Conservation (phyloP, 2,113 vertebrate genomes). For the Colaptes auratus region DNA sequence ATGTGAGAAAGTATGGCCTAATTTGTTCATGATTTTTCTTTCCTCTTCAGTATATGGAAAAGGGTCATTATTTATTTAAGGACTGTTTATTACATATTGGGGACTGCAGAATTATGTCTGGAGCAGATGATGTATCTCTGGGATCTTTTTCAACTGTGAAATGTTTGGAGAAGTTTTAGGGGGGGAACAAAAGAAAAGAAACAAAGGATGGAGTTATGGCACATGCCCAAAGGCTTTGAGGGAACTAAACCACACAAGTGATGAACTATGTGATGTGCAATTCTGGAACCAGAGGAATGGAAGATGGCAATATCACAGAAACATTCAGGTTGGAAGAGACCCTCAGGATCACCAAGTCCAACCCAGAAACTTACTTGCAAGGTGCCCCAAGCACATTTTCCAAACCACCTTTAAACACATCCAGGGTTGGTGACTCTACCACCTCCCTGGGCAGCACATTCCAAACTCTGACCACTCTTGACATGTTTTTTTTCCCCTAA, state of each 20-base stretch:
- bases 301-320: not conserved
- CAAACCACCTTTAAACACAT: no score
- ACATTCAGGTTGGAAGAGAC: no score
- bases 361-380: no score
- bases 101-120: not conserved
- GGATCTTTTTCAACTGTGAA: not conserved
- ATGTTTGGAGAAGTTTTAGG: not conserved
- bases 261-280: not conserved
- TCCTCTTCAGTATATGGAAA: constrained; percentile 7
- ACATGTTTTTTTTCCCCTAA: no score
- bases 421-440: no score
- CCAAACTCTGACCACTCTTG: no score
- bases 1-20: not conserved
- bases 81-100: not conserved
- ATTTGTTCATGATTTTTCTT: constrained; percentile 22
- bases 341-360: no score
- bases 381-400: no score
- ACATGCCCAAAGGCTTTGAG: not conserved
- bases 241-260: not conserved
- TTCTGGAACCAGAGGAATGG: not conserved
- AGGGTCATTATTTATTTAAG: not conserved
- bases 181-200: not conserved
- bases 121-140: not conserved
- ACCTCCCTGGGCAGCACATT: no score
- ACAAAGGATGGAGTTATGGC: not conserved